phyloP scores from a whole-genome alignment of 2,113 vertebrate species.

The Onychostoma macrolepis region DNA sequence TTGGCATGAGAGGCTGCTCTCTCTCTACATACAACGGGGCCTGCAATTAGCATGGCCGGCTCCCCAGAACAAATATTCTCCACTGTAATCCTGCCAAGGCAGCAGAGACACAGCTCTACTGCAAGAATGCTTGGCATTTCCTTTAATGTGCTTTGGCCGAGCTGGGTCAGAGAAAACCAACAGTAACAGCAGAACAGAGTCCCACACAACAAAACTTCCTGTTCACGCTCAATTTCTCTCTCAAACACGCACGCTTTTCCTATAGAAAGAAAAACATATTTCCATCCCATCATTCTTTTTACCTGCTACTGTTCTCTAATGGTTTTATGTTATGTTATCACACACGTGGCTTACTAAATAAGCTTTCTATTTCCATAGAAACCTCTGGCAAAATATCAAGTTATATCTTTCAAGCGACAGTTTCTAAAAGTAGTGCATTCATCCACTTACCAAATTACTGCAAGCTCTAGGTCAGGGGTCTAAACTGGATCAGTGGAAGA shows the following conservation, averaged over 20 bases:
- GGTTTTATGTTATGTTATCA: no score
- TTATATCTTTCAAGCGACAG: constrained; percentile 20
- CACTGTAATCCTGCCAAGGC: constrained; percentile 58
- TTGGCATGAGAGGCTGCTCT: constrained; percentile 53
- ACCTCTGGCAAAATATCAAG: constrained; percentile 2
- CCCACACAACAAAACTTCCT: constrained; percentile 61
- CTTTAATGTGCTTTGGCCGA: constrained; percentile 61
- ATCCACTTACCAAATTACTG: constrained; percentile 41
- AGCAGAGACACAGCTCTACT: constrained; percentile 53
- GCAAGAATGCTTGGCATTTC: constrained; percentile 62
- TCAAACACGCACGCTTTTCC: constrained; percentile 1
- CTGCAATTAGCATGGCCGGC: constrained; percentile 63
- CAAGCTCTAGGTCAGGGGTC: constrained; percentile 44
- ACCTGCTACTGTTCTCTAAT: constrained; percentile 26
- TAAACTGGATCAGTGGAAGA: constrained; percentile 43
- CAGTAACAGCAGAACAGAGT: constrained; percentile 49
- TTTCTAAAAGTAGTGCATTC: constrained; percentile 48
- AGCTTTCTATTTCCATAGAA: neutral
- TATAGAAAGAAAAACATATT: constrained; percentile 11
- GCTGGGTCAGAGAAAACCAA: constrained; percentile 55
- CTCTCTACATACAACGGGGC: constrained; percentile 54
- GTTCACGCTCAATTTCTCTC: constrained; percentile 41
- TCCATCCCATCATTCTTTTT: constrained; percentile 25
- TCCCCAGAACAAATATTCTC: constrained; percentile 61
- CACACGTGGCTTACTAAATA: neutral